Conservation (phyloP, 2,113 vertebrate genomes). For the Genyomyrus donnyi region DNA sequence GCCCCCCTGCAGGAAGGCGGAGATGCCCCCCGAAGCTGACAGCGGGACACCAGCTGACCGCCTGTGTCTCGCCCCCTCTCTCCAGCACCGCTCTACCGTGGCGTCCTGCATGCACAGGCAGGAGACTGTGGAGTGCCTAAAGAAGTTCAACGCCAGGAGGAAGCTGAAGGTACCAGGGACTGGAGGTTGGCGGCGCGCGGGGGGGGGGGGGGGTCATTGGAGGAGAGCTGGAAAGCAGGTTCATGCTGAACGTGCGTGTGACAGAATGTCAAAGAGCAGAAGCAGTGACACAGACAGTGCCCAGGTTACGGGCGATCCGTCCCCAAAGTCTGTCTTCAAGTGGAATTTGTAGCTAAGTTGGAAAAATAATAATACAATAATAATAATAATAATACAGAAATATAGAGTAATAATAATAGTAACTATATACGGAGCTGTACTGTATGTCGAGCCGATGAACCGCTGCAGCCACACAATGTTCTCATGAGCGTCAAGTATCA, state of each 20-base stretch:
- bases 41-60: not conserved
- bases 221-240: not conserved
- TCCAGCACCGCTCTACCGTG: conserved; percentile 88
- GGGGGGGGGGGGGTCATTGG: not conserved
- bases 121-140: conserved; percentile 92
- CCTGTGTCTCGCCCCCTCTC: not conserved
- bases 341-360: too few species aligned
- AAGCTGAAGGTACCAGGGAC: conserved; percentile 78
- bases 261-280: not conserved
- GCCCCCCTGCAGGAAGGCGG: not conserved
- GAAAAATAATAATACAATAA: not conserved
- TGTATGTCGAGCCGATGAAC: not conserved
- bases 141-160: conserved; percentile 93
- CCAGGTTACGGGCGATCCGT: not conserved
- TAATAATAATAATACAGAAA: not conserved
- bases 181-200: not conserved
- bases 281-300: not conserved
- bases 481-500: not conserved
- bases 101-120: conserved; percentile 96
- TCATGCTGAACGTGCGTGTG: not conserved
- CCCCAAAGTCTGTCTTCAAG: not conserved
- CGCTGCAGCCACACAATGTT: not conserved
- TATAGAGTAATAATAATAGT: not conserved
- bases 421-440: not conserved
- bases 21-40: not conserved